Evolutionary conservation across 1,140 invertebrate genomes (phyloP).

Genomic region (Hylaeus anthracinus): DNA sequence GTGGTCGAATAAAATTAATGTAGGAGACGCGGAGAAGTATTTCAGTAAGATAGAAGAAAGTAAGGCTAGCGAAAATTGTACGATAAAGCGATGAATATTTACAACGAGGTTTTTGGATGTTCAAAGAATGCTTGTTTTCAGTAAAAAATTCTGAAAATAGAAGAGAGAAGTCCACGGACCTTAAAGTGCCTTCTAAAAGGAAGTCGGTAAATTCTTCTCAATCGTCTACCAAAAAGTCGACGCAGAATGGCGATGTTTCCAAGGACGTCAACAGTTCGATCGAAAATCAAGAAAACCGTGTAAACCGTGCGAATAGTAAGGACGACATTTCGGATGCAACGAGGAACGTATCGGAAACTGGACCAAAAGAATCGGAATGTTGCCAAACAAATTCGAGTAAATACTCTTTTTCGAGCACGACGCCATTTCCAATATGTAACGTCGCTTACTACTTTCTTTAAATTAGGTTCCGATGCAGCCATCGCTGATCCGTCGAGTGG

Average conservation of each 20-base stretch:
- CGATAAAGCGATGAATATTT: not conserved
- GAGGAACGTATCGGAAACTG: constrained; percentile 36
- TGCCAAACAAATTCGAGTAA: constrained; percentile 44
- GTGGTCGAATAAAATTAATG: constrained; percentile 80
- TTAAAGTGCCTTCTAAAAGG: constrained; percentile 71
- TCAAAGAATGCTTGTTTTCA: constrained; percentile 33
- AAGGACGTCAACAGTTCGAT: constrained; percentile 62
- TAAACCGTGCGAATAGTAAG: constrained; percentile 67
- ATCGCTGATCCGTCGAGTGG: not conserved
- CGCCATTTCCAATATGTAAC: not conserved
- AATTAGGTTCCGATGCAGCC: constrained; percentile 37
- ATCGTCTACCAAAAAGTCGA: constrained; percentile 61
- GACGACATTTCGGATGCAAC: constrained; percentile 54
- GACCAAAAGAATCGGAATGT: constrained; percentile 34
- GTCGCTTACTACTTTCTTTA: constrained; percentile 3
- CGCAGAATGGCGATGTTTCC: constrained; percentile 52
- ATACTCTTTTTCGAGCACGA: not conserved
- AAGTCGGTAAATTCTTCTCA: constrained; percentile 51
- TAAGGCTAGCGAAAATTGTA: constrained; percentile 36
- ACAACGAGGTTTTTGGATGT: not conserved
- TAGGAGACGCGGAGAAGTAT: constrained; percentile 73
- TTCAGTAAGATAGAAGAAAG: constrained; percentile 68
- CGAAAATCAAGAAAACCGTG: constrained; percentile 79
- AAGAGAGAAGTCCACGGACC: constrained; percentile 61
- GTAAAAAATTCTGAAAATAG: constrained; percentile 66